Evolutionary conservation across 2,113 vertebrate genomes (phyloP), one percentile per base, ranked within the genome.

Genomic region (Microcebus lehilahytsara): DNA sequence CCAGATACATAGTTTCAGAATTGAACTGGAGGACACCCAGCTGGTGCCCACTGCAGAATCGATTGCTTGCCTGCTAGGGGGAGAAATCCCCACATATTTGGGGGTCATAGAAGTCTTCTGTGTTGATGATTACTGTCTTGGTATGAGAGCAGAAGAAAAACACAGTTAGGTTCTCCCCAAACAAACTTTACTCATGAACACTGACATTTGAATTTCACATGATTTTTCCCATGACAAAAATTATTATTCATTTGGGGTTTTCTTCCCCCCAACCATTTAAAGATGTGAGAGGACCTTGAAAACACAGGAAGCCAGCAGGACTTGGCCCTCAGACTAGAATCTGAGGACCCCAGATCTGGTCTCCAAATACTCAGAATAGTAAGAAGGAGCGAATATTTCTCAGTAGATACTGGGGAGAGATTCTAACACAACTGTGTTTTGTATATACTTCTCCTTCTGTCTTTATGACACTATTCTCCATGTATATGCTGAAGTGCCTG

Each of bases 401-500:
- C 46, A 32, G 13, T 2, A 53, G n/a, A n/a, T 22, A 23, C 71
- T 27, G 22, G 37, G 71, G 23, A 42, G 37, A 53, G n/a, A n/a
- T 22, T 20, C 30, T 53, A 34, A 40, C 67, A 49, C 10, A 20
- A 34, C 0, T 62, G 49, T 7, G 22, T 69, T 66, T 46, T 74
- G 14, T 5, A 6, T 3, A 10, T 3, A 58, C 11, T 8, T 40
- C 71, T n/a, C n/a, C 46, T 75, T 17, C 34, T 25, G 20, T 72
- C 67, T 78, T 42, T 3, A 49, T 6, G 22, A 16, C 34, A 20
- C 40, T 17, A 37, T 46, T 60, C 8, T 12, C 46, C 34, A 14
- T 2, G 53, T 3, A 22, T 10, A 8, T 9, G 37, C 10, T 23
- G 12, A n/a, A 1, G 0, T 12, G 30, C 30, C 30, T 16, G 27